Base-by-base conservation (phyloP, 1,140 invertebrate genomes). In the Lordiphosa mommai region DNA sequence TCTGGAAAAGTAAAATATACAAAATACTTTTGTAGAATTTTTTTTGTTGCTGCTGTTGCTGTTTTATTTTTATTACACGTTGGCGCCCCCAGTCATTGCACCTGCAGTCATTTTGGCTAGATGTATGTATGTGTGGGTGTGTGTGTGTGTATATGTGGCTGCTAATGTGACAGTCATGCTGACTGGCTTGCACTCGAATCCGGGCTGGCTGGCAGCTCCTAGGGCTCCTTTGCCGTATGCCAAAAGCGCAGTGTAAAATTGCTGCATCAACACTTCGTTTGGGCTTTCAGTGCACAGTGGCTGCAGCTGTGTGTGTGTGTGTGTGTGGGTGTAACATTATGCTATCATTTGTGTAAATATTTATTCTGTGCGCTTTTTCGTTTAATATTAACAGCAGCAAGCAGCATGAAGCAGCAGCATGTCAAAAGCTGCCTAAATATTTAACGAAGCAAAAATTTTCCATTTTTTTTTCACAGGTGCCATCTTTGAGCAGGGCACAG, bases 401-500 rank as follows among this genome's bases (percentile, higher is more conserved):
- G 20, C 20, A 17, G 16, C 16, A 57, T 13, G 20, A n/a, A 13
- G 17, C 10, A 43, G 40, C 40, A 70, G 61, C 53, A 71, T 82
- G 76, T 82, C 77, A 82, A 82, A 80, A 80, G 76, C 76, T 52
- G 76, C 71, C 76, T 80, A 76, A 82, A 82, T 82, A 82, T 84
- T 82, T 82, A 82, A 82, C 67, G 77, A 82, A 76, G 71, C 71
- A 82, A 80, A 80, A 80, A 76, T 76, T 76, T 61, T 49, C 23
- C n/a, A n/a, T n/a, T n/a, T 55, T 67, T 73, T 38, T 20, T 23
- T 20, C 51, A 23, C 91, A 97, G 95, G 95, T 74, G 95, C 95
- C 27, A 96, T 97, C 61, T 97, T 97, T 85, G 95, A 96, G 84
- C 95, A 96, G 87, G 95, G 95, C 41, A 95, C 94, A 0, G 95